Evolutionary conservation across 2,888 invertebrate species (phyloP).

Genomic region (Tanypteryx hageni): DNA sequence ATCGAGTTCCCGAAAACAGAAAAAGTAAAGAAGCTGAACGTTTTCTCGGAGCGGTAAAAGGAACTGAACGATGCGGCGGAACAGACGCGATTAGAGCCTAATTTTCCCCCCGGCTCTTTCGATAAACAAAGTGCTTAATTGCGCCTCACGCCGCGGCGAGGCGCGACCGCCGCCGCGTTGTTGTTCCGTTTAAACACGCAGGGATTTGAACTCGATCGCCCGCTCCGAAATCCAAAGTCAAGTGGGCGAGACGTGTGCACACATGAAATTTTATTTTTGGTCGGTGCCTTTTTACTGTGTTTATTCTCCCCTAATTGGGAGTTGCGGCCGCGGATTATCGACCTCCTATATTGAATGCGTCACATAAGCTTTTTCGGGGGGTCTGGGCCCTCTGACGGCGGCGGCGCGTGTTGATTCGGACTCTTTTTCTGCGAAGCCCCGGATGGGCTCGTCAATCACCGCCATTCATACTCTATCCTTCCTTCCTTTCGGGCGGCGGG

Average conservation of each 20-base stretch:
- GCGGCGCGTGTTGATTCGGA: background rate
- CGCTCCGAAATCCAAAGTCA: background rate
- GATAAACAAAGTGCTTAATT: background rate
- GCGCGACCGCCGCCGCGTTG: background rate
- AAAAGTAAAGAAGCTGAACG: too few relatives aligned
- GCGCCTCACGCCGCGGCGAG: background rate
- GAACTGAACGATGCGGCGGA: too few relatives aligned
- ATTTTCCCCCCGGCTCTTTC: background rate
- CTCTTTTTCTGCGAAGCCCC: background rate
- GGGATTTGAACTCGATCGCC: background rate
- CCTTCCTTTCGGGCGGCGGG: background rate
- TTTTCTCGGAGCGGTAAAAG: too few relatives aligned
- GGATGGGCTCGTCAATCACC: constrained; percentile 11
- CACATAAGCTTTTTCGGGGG: too few relatives aligned
- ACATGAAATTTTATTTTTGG: background rate
- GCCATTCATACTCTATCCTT: background rate
- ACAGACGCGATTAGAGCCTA: too few relatives aligned
- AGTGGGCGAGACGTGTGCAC: background rate
- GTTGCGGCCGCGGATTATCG: background rate
- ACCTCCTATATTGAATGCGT: background rate
- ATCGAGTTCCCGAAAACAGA: too few relatives aligned
- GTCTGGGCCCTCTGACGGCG: background rate
- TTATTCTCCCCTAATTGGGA: background rate
- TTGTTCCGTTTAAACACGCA: background rate
- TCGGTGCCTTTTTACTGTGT: background rate